Base-by-base conservation (phyloP, 2,888 invertebrate genomes). In the Phania funesta region DNA sequence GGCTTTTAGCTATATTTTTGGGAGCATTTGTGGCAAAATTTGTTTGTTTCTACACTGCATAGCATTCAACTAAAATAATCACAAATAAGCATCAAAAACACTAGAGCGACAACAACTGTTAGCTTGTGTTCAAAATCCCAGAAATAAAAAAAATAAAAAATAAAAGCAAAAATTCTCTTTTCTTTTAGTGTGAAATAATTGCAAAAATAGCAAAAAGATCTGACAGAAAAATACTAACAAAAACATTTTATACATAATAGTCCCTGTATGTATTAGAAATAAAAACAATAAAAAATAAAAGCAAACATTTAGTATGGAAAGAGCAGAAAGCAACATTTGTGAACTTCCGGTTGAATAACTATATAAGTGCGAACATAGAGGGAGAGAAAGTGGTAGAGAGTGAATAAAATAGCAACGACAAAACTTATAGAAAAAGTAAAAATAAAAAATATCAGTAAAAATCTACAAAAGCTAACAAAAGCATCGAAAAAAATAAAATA, bases 281-380 rank as follows among this genome's bases (percentile, higher is more conserved):
- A 29, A 68, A 73, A 71, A 56, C 3, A 54, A 62, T n/a, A 67
- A 68, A 70, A 52, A 58, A 29, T 9, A 22, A 50, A 67, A 79
- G 60, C 62, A 32, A 64, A 38, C 24, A 54, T 65, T 60, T 78
- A 18, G 22, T 11, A 64, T 70, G 18, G 56, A 26, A n/a, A n/a
- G 70, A 82, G 29, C 65, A 26, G 46, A 64, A 74, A 41, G 56
- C 56, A 83, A 65, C 67, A 65, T 86, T 79, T 86, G 86, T 86
- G 86, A 87, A 87, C 87, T 89, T 88, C 88, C 87, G 89, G 89
- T 88, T 89, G 89, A 88, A 89, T 87, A 88, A 87, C 89, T 83
- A 79, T 76, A 84, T 82, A 84, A 84, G 79, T 74, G 80, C 62
- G 60, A 80, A 70, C 32, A 70, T 24, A 62, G 46, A 75, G 44